phyloP scores from a whole-genome alignment of 2,797 vertebrate genomes.

The Otolemur crassicaudatus region DNA sequence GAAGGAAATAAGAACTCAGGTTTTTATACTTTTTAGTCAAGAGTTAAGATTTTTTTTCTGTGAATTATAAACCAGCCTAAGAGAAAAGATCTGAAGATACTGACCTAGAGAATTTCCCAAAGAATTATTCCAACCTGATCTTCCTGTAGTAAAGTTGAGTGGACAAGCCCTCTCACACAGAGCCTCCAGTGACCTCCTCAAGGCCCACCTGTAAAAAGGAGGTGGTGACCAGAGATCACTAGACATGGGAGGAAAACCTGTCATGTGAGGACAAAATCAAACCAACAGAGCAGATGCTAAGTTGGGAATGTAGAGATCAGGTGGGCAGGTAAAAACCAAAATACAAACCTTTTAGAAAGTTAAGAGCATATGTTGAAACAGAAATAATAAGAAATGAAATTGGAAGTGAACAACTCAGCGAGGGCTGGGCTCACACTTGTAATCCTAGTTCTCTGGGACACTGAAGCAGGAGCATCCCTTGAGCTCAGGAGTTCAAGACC shows the following conservation, averaged over 20 bases:
- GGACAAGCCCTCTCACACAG: neutral
- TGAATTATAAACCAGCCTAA: neutral
- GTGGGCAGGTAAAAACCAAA: neutral
- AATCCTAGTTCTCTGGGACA: no score
- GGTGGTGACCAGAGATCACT: neutral
- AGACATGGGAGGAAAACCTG: neutral
- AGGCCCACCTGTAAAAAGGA: neutral
- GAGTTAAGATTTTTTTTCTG: constrained; percentile 4
- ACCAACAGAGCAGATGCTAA: neutral
- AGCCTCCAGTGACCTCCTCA: neutral
- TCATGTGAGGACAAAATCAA: neutral
- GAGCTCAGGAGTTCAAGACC: no score
- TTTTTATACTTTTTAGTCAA: constrained; percentile 6
- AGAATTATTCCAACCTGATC: neutral
- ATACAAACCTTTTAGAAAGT: neutral
- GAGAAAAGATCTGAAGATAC: constrained; percentile 1
- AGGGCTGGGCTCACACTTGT: no score
- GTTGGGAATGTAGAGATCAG: neutral
- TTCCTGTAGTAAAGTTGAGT: neutral
- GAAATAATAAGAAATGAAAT: neutral
- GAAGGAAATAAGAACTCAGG: neutral
- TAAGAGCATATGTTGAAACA: neutral
- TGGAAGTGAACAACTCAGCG: neutral
- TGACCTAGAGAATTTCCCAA: neutral
- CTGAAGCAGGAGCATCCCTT: no score